Evolutionary conservation across 2,888 invertebrate species (phyloP), one percentile per base, ranked within the genome.

Genomic region (Hypena proboscidalis): DNA sequence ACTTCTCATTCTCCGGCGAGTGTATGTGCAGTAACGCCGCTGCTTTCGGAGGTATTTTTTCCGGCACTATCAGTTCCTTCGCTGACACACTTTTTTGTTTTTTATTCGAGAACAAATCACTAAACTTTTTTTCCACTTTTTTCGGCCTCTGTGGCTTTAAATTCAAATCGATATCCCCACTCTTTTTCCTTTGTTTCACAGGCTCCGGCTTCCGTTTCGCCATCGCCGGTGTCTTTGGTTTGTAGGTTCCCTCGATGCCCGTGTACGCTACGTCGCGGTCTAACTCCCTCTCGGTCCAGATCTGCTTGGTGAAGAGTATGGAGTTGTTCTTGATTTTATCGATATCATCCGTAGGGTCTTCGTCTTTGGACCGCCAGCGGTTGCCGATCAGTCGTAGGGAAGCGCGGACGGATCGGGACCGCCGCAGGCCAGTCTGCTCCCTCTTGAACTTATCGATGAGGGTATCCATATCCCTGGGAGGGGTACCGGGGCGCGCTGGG

Each of bases 361-460:
- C 90, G 60, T 88, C 90, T 51, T 87, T 89, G 30, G 87, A 80
- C 63, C 92, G 91, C 86, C 93, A 92, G 76, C 93, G 93, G 67
- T 92, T 91, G 48, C 93, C 92, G 46, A 95, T 93, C 75, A 94
- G 80, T 58, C 94, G 92, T 60, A 95, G 83, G 59, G 95, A 95
- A 60, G 94, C 93, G 67, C 95, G 92, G 74, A 95, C 94, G 57
- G 95, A 94, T 78, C 94, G 92, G 58, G 94, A 92, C 59, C 95
- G 92, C 58, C 94, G 93, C 64, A 89, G 70, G 48, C 85, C 89
- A 72, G 85, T 86, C 74, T 87, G 87, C 78, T 90, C 90, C 75
- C 83, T 82, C 80, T 86, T 86, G 81, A 91, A 83, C 76, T 80
- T 87, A 63, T 91, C 91, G 80, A 90, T 80, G 80, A 91, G 83